Evolutionary conservation across 2,888 invertebrate genomes (phyloP), one percentile per base, ranked within the genome.

Genomic region (Beris morrisii): DNA sequence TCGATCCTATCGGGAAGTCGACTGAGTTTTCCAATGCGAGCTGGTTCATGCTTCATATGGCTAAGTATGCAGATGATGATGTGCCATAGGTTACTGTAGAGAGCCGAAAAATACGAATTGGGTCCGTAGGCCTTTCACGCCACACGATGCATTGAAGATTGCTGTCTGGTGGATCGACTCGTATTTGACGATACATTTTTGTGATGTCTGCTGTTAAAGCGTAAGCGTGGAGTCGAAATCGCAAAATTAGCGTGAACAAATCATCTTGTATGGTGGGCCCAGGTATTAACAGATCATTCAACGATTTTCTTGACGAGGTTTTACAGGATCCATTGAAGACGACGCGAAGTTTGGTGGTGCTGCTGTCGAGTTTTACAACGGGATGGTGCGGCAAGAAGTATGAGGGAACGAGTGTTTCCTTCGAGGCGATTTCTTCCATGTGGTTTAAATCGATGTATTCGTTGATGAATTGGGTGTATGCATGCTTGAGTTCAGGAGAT

Each of bases 101-200:
- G 30, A 43, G 28, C 75, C 77, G 76, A 31, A 22, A 28, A 11
- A 44, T 13, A 30, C 43, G 22, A 43, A 74, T 77, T 74, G 79
- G 76, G 75, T 77, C 76, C 78, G 77, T 77, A 74, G 59, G 67
- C 66, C 67, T 65, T 57, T 78, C 77, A 75, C 76, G 71, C 71
- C 74, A 76, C 74, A 74, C 78, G 78, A 75, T 82, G 82, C 52
- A 55, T 61, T 83, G 78, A 5, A 15, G 5, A 9, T 22, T 48
- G 13, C 48, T 13, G 48, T 48, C 12, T 11, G 15, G 9, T 22
- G 2, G 5, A 22, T 48, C 48, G 6, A 48, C 6, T 15, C 22
- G 6, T 22, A 48, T 22, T 22, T 48, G 48, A 1, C 48, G 48
- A 48, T 15, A 48, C 12, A 48, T 48, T 3, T 48, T 48, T 15